Evolutionary conservation across 2,797 vertebrate species (phyloP).

Genomic region (Rhinogobio ventralis): DNA sequence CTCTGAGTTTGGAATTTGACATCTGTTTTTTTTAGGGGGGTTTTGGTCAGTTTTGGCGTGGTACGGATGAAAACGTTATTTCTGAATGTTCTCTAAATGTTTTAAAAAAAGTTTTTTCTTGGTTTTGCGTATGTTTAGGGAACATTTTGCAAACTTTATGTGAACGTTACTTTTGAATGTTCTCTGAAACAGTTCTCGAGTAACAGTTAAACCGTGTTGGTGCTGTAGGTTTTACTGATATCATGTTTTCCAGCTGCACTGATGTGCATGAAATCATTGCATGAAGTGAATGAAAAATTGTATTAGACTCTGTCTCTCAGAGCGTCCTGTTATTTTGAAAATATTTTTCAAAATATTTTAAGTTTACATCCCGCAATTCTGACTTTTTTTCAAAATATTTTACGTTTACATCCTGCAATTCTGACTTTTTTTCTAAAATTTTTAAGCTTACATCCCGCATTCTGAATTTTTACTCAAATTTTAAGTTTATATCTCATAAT

Average conservation of each 20-base stretch:
- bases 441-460: no score
- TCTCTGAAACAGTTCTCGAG: not conserved
- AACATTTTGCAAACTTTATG: no score
- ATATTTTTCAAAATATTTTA: not conserved
- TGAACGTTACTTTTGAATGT: not conserved
- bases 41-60: not conserved
- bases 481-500: no score
- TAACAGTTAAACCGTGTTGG: not conserved
- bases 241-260: constrained; percentile 35
- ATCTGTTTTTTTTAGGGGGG: not conserved
- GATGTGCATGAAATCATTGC: not conserved
- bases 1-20: not conserved
- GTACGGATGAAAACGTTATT: not conserved
- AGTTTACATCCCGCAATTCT: no score
- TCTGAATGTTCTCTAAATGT: not conserved
- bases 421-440: no score
- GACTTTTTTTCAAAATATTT: not conserved
- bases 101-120: no score
- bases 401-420: no score
- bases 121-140: not conserved
- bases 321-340: not conserved
- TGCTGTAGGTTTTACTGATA: constrained; percentile 15
- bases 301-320: no score
- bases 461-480: no score
- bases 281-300: not conserved